Conservation (phyloP, 2,888 invertebrate species). For the Chymomyza procnemis region DNA sequence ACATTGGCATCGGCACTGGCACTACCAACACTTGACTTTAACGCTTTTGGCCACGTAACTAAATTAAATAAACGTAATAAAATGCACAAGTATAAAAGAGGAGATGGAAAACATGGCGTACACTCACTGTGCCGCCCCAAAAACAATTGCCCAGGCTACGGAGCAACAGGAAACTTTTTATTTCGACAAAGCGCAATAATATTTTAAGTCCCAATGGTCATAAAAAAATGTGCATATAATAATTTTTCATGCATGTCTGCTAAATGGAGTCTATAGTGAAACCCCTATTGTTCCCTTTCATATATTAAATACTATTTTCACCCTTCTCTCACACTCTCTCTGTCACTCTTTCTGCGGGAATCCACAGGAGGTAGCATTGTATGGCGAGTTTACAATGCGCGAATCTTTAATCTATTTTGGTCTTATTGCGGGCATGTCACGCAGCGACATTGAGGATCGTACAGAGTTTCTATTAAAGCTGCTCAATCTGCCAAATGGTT, state of each 20-base stretch:
- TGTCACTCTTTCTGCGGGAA: neutral
- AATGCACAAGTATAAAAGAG: conserved; percentile 33
- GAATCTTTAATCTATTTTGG: conserved; percentile 93
- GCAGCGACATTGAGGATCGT: conserved; percentile 83
- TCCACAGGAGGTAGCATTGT: conserved; percentile 84
- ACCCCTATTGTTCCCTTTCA: conserved; percentile 2
- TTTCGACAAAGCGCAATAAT: conserved; percentile 47
- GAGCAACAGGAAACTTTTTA: conserved; percentile 49
- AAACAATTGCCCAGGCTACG: conserved; percentile 43
- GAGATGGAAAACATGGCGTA: neutral
- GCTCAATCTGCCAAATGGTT: conserved; percentile 80
- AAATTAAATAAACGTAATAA: conserved; percentile 72
- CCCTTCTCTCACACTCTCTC: neutral
- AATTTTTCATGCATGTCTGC: conserved; percentile 19
- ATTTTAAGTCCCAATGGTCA: conserved; percentile 27
- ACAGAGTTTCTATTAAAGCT: conserved; percentile 86
- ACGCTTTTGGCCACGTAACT: conserved; percentile 36
- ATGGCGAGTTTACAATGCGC: conserved; percentile 87
- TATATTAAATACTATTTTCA: neutral
- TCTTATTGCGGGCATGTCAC: conserved; percentile 87
- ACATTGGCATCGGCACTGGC: conserved; percentile 35
- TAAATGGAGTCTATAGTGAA: neutral
- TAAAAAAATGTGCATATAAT: conserved; percentile 12
- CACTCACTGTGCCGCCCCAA: neutral
- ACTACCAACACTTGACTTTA: neutral